Base-by-base conservation (phyloP, 1,140 invertebrate genomes). In the Elysia chlorotica region DNA sequence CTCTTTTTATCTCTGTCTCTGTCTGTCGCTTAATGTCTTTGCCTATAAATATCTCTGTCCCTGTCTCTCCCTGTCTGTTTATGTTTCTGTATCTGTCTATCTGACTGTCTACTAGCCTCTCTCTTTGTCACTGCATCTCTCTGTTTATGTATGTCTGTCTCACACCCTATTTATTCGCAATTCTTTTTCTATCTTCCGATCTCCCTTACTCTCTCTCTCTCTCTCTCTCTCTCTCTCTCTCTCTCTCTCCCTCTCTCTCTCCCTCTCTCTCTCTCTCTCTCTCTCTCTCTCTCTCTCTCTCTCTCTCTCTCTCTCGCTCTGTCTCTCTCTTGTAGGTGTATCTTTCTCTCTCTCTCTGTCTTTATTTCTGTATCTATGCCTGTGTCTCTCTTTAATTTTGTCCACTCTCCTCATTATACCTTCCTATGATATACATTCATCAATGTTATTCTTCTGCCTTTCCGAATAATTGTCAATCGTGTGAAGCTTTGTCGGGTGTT, bases 231-330 rank as follows among this genome's bases (percentile, higher is more conserved):
- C 37, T 36, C 56, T 59, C 56, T 59, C 10, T 59, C 56, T 59
- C 56, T 59, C 56, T 59, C 10, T 59, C 56, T 59, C 56, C 28
- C 10, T 59, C 56, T 59, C 56, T 23, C 28, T 59, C 56, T 59
- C 56, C 28, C 56, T 59, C 10, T 59, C 56, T 23, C 28, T 59
- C 56, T 59, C 10, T 59, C 56, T 59, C 56, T 59, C 56, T 59
- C 10, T 59, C 56, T 59, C 56, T 59, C 56, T 59, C 56, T 59
- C 56, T 30, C 56, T 59, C 56, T 59, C 56, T 10, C 56, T 59
- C 56, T 30, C 56, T 59, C 28, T 59, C 56, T 17, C 28, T 59
- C 56, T 59, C 25, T 59, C 56, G 10, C 28, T 59, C 25, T 59
- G 17, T 59, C 56, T 59, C 28, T 59, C 25, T 59, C 56, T 17